phyloP scores from a whole-genome alignment of 2,888 invertebrate genomes.

The Cecidostiba fungosa region DNA sequence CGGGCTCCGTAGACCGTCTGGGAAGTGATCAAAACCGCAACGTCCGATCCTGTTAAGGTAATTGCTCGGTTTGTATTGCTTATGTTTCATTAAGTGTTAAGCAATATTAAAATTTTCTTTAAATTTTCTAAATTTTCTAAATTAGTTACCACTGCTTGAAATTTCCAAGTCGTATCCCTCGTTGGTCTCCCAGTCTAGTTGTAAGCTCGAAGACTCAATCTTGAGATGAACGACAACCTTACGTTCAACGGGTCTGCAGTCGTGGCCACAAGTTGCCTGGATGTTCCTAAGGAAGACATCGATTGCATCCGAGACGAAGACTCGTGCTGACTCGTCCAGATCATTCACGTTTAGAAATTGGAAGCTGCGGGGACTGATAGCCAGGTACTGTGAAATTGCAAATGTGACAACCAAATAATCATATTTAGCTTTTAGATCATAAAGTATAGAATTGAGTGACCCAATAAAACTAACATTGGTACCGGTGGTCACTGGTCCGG shows the following conservation, averaged over 20 bases:
- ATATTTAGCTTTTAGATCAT: background rate
- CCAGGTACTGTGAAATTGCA: slow-evolving; percentile 49
- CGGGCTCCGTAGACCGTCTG: slow-evolving; percentile 87
- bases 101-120: background rate
- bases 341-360: slow-evolving; percentile 48
- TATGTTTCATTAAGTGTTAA: background rate
- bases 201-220: slow-evolving; percentile 81
- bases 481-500: slow-evolving; percentile 65
- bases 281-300: slow-evolving; percentile 83
- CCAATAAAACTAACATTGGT: slow-evolving; percentile 66
- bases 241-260: slow-evolving; percentile 81
- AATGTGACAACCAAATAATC: background rate
- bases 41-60: slow-evolving; percentile 78
- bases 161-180: slow-evolving; percentile 86
- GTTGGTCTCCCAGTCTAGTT: slow-evolving; percentile 85
- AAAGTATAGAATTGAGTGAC: background rate
- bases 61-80: background rate
- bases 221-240: slow-evolving; percentile 83
- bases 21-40: slow-evolving; percentile 83
- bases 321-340: slow-evolving; percentile 74
- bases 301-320: slow-evolving; percentile 82
- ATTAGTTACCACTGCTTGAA: slow-evolving; percentile 69
- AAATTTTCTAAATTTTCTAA: background rate
- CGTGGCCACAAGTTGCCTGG: slow-evolving; percentile 83
- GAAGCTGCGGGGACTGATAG: slow-evolving; percentile 35